These are phyloP conservation scores for Cladorhizidae sp. DNA, from an alignment of 37 sponge, comb jelly and placozoan species.

Conservation along the genomic window DNA sequence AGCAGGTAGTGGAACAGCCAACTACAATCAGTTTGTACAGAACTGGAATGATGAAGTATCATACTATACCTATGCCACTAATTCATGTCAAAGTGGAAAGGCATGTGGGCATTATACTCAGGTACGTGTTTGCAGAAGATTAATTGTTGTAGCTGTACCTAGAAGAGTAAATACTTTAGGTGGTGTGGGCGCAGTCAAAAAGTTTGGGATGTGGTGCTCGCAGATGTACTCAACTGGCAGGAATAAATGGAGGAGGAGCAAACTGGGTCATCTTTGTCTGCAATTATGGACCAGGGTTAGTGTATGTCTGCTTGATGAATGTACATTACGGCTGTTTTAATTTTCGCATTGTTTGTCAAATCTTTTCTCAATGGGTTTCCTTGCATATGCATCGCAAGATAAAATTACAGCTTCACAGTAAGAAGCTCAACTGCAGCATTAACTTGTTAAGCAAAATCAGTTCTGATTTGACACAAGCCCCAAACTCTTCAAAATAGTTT, in stretches of 20 bases:
- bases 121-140: background rate
- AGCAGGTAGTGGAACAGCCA: background rate
- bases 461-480: too few relatives aligned
- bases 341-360: too few relatives aligned
- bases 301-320: too few relatives aligned
- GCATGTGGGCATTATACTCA: conserved; percentile 24
- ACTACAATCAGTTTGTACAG: background rate
- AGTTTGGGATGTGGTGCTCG: conserved; percentile 3
- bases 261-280: background rate
- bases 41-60: conserved; percentile 18
- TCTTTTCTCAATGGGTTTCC: too few relatives aligned
- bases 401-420: too few relatives aligned
- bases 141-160: background rate
- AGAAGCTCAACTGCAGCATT: too few relatives aligned
- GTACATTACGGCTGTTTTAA: too few relatives aligned
- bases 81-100: background rate
- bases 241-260: background rate
- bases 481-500: too few relatives aligned
- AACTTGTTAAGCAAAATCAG: too few relatives aligned
- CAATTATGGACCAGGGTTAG: conserved; percentile 24
- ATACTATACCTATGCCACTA: background rate
- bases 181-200: conserved; percentile 7
- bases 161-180: background rate
- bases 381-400: too few relatives aligned
- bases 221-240: background rate